Evolutionary conservation across 35 echinoderm and acorn worm species (phyloP), one percentile per base, ranked within the genome.

Genomic region (Lytechinus variegatus): DNA sequence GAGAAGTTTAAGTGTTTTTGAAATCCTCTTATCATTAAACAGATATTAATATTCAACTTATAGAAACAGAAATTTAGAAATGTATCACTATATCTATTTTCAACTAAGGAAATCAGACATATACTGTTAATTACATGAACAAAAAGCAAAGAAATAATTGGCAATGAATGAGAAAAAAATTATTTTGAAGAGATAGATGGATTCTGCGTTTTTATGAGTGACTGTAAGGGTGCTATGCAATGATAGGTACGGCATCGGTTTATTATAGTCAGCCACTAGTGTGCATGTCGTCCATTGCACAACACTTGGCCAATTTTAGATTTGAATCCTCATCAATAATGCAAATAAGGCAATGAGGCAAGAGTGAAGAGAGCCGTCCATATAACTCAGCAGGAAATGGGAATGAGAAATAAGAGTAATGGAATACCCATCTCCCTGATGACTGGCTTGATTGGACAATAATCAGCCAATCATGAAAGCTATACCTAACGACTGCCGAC

Each of bases 391-490:
- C 66, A 79, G 66, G 66, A 79, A 79, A 79, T 79, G 66, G 66
- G 66, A 4, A 79, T 79, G 66, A 79, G 66, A 79, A 79, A 79
- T 79, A 79, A 79, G 66, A 79, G 66, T 79, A 79, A 79, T 79
- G 66, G 66, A 79, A 79, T 79, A 79, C 66, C 66, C 66, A n/a
- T 79, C 66, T 79, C 66, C 66, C 19, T 79, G 66, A 79, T 79
- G 66, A 24, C 66, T 24, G 66, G 66, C 66, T 79, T 79, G 66
- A 79, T 79, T 79, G 66, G 66, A 79, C 66, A 79, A 79, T 79
- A 79, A 79, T 79, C 66, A 79, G 66, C 66, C 66, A 79, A 79
- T 79, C 66, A 79, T 79, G 66, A 79, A 79, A 79, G 66, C 66
- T 79, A 79, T 79, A 79, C 66, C 66, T 79, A 79, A 79, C 66